phyloP scores from a whole-genome alignment of 2,113 vertebrate genomes.

The Loxodonta africana region DNA sequence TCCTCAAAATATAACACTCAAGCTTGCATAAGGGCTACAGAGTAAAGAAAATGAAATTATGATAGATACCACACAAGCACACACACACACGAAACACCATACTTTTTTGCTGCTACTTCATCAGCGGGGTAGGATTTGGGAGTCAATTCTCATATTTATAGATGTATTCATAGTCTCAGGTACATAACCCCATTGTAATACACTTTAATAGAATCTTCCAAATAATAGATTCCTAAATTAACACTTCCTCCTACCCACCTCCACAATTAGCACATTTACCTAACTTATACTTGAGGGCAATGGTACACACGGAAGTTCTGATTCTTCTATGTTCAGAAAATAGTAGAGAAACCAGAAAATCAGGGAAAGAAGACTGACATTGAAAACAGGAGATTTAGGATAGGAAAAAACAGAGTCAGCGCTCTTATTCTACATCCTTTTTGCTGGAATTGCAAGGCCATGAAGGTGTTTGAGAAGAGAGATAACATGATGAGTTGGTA shows the following conservation, averaged over 20 bases:
- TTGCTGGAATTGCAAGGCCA: not conserved
- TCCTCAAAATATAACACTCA: conserved; percentile 22
- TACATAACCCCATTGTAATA: not conserved
- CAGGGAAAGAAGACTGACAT: not conserved
- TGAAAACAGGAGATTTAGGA: not conserved
- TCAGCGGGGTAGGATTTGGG: not conserved
- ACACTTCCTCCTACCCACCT: not conserved
- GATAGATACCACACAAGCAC: not conserved
- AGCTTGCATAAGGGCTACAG: not conserved
- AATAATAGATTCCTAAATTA: conserved; percentile 27
- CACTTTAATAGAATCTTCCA: not conserved
- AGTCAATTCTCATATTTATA: not conserved
- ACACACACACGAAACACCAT: not conserved
- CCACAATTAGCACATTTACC: not conserved
- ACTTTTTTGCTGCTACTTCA: not conserved
- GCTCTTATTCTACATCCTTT: not conserved
- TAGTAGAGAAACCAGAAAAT: conserved; percentile 12
- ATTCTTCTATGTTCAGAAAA: not conserved
- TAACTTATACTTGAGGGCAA: not conserved
- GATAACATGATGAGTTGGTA: not conserved
- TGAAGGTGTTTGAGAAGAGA: not conserved
- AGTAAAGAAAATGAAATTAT: conserved; percentile 45
- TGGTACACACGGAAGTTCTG: not conserved
- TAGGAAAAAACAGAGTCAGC: not conserved
- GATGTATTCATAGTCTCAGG: not conserved